These are phyloP conservation scores for Penaeus vannamei DNA, from an alignment of 1,140 invertebrate species.

Conservation along the genomic window DNA sequence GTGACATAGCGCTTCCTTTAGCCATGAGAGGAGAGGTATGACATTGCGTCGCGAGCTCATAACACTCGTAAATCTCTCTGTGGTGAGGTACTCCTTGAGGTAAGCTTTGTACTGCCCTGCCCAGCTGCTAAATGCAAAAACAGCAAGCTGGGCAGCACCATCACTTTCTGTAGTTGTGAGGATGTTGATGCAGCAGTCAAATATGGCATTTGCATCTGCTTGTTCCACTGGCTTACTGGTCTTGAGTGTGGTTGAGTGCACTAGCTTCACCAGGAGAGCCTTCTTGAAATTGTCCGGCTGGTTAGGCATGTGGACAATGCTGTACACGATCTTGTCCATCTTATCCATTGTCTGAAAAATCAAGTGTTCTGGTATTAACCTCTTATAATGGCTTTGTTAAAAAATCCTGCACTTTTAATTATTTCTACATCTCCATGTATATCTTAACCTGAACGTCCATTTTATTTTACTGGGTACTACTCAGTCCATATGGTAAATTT, in stretches of 20 bases:
- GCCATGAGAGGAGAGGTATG: slow-evolving; percentile 20
- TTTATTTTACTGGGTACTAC: too few species aligned
- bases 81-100: slow-evolving; percentile 44
- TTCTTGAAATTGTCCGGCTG: slow-evolving; percentile 48
- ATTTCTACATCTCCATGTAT: too few species aligned
- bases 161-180: slow-evolving; percentile 42
- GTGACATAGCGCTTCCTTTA: slow-evolving; percentile 47
- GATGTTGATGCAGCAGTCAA: slow-evolving; percentile 49
- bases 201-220: slow-evolving; percentile 40
- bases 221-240: slow-evolving; percentile 27
- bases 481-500: too few species aligned
- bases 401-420: too few species aligned
- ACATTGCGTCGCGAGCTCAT: slow-evolving; percentile 18
- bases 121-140: slow-evolving; percentile 56
- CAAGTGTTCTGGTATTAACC: too few species aligned
- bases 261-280: slow-evolving; percentile 39
- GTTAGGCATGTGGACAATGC: slow-evolving; percentile 56
- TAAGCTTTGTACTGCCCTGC: slow-evolving; percentile 40
- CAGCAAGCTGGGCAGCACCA: slow-evolving; percentile 44
- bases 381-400: too few species aligned
- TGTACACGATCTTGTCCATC: slow-evolving; percentile 53
- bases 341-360: slow-evolving; percentile 56
- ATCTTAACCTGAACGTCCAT: too few species aligned
- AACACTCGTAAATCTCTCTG: slow-evolving; percentile 12
- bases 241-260: slow-evolving; percentile 30